phyloP scores from a whole-genome alignment of 1,140 invertebrate genomes.

The Odontomachus brunneus region DNA sequence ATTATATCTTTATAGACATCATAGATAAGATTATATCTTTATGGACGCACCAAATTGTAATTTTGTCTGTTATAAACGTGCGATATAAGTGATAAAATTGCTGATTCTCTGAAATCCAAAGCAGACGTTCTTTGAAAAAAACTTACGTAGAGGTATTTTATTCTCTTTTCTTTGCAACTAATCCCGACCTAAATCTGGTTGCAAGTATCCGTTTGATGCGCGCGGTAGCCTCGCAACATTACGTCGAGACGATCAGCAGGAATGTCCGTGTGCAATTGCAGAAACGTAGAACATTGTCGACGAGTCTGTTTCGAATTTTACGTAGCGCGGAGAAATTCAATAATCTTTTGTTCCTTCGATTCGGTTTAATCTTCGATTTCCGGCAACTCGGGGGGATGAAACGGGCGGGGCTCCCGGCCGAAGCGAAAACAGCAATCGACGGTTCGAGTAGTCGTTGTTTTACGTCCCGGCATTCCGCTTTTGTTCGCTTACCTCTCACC shows the following conservation, averaged over 20 bases:
- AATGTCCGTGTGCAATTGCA: not conserved
- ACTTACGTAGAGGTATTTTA: not conserved
- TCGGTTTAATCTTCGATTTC: constrained; percentile 60
- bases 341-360: constrained; percentile 57
- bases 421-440: constrained; percentile 62
- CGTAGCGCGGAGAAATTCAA: constrained; percentile 40
- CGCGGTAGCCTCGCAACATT: too few species aligned
- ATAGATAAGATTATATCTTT: too few species aligned
- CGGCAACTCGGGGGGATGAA: constrained; percentile 27
- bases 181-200: not conserved
- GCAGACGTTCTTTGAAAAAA: not conserved
- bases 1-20: too few species aligned
- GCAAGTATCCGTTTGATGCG: not conserved
- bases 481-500: constrained; percentile 48
- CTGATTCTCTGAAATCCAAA: too few species aligned
- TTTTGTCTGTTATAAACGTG: too few species aligned
- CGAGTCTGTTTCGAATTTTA: constrained; percentile 52
- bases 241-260: not conserved
- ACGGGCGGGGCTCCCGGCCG: constrained; percentile 24
- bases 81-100: too few species aligned
- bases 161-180: not conserved
- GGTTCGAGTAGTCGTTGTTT: constrained; percentile 57
- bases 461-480: constrained; percentile 49
- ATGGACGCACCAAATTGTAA: too few species aligned
- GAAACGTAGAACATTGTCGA: constrained; percentile 26